Evolutionary conservation across 2,797 vertebrate genomes (phyloP).

Genomic region (Oreochromis grahami): DNA sequence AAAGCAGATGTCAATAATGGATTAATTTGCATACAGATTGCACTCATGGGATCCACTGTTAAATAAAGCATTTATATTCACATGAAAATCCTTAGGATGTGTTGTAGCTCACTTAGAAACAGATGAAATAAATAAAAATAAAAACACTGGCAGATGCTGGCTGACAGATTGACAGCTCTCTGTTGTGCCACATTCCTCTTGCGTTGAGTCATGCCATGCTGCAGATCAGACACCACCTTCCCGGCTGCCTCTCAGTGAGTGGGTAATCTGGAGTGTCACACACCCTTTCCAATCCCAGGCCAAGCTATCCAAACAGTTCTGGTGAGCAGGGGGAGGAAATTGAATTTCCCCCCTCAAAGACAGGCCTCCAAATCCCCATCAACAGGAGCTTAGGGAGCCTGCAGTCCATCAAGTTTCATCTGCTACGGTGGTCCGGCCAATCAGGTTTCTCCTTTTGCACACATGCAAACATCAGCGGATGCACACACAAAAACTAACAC

Average conservation of each 20-base stretch:
- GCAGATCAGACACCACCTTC: constrained; percentile 54
- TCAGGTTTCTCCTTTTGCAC: constrained; percentile 49
- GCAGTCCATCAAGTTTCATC: constrained; percentile 75
- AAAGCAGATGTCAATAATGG: background rate
- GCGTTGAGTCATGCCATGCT: constrained; percentile 51
- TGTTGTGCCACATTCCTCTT: constrained; percentile 48
- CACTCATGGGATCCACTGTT: background rate
- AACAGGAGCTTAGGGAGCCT: constrained; percentile 72
- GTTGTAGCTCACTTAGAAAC: background rate
- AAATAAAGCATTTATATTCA: background rate
- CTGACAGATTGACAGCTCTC: constrained; percentile 52
- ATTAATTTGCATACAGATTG: constrained; percentile 17
- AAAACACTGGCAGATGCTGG: constrained; percentile 5
- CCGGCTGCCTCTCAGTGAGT: constrained; percentile 47
- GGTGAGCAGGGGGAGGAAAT: constrained; percentile 67
- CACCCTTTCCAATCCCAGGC: constrained; percentile 58
- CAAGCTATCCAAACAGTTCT: constrained; percentile 67
- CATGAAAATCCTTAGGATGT: background rate
- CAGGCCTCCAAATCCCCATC: constrained; percentile 73
- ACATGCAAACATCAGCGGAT: constrained; percentile 19
- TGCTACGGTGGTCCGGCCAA: constrained; percentile 71
- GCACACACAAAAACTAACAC: constrained; percentile 18
- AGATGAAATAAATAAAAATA: background rate
- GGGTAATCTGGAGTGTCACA: constrained; percentile 65
- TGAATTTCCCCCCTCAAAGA: constrained; percentile 69